Evolutionary conservation across 2,888 invertebrate genomes (phyloP), one percentile per base, ranked within the genome.

Genomic region (Temnothorax rugatulus): DNA sequence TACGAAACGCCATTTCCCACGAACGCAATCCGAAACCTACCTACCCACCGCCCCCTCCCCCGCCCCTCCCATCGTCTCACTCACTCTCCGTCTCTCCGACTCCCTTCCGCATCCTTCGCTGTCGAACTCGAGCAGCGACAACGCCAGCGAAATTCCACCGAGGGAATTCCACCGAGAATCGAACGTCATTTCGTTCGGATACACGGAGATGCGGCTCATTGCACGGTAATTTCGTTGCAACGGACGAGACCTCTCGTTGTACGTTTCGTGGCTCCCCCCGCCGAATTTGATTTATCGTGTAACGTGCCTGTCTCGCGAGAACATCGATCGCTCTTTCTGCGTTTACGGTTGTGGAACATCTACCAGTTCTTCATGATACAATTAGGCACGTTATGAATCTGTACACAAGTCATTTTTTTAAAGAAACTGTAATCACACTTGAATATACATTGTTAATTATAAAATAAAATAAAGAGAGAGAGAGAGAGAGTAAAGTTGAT

Each of bases 1-100:
- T 74, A 66, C 82, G 77, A 79, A 84, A 76, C 82, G 86, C 85
- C 85, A 87, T 91, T 90, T 88, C 47, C 75, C 74, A 47, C 47
- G 73, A 73, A 47, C 74, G 75, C 79, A 74, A 81, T 81, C 74
- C 79, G 79, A 81, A 64, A 59, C 59, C 57, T 81, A 73, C 18
- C 54, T 38, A 38, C 41, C 34, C 76, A 21, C n/a, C 44, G 1
- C 3, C 29, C 5, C 7, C 15, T 25, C 13, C 29, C 41, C 50
- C 25, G 0, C 15, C 61, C 66, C 15, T 54, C 13, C 8, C 8
- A n/a, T 52, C 25, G 2, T 57, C 25, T 57, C 21, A 11, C 21
- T 41, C 85, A 50, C 21, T 74, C 87, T 81, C 77, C 47, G 87
- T 84, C 86, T 74, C 25, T 9, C 18, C 21, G 1, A 0, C 66